Conservation (phyloP, 2,797 vertebrate genomes). For the Fistularia commersonii region DNA sequence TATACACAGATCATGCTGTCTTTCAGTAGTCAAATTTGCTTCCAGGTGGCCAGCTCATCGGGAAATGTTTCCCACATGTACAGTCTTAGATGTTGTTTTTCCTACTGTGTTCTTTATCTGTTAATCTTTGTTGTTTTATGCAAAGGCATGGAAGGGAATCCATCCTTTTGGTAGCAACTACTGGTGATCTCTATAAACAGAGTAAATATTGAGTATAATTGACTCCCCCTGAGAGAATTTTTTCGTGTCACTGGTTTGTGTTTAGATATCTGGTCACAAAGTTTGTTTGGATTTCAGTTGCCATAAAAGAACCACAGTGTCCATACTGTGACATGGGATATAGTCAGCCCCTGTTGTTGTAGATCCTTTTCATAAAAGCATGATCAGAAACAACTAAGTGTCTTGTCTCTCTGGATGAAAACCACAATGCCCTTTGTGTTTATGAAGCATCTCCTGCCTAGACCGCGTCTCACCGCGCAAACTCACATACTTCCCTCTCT, state of each 20-base stretch:
- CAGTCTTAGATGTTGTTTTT: slow-evolving; percentile 29
- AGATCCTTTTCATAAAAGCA: slow-evolving; percentile 54
- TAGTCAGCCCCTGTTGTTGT: slow-evolving; percentile 43
- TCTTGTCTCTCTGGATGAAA: slow-evolving; percentile 53
- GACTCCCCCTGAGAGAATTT: slow-evolving; percentile 40
- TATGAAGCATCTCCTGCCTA: slow-evolving; percentile 42
- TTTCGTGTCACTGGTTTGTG: slow-evolving; percentile 46
- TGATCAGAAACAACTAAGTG: slow-evolving; percentile 52
- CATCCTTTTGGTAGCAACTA: slow-evolving; percentile 46
- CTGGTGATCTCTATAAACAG: slow-evolving; percentile 54
- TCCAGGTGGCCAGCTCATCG: slow-evolving; percentile 33
- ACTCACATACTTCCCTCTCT: slow-evolving; percentile 25
- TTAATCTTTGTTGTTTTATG: slow-evolving; percentile 53
- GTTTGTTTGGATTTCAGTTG: slow-evolving; percentile 67
- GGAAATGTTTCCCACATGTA: slow-evolving; percentile 39
- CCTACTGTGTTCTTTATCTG: slow-evolving; percentile 49
- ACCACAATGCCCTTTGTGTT: slow-evolving; percentile 63
- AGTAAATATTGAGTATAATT: slow-evolving; percentile 52
- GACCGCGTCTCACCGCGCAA: slow-evolving; percentile 47
- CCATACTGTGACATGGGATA: slow-evolving; percentile 57
- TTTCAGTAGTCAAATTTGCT: slow-evolving; percentile 25
- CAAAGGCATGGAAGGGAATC: slow-evolving; percentile 32
- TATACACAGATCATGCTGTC: slow-evolving; percentile 24
- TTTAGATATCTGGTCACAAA: slow-evolving; percentile 71
- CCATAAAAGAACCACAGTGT: slow-evolving; percentile 60